Evolutionary conservation across 1,140 invertebrate genomes (phyloP).

Genomic region (Orchesella cincta): DNA sequence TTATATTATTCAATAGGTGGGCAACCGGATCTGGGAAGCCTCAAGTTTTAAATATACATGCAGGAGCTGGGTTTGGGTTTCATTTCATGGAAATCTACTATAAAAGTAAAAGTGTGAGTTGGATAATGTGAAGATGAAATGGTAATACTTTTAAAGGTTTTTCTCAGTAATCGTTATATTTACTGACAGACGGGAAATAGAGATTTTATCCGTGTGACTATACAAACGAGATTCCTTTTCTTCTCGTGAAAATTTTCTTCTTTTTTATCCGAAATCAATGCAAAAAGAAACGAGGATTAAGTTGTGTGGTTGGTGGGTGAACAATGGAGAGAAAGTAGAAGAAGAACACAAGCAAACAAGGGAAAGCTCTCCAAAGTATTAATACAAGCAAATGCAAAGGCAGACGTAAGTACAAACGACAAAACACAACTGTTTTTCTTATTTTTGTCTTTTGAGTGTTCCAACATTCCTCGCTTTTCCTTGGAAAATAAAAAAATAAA

Average conservation of each 20-base stretch:
- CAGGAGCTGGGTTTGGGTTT: too few relatives aligned
- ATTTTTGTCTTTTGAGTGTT: neutral
- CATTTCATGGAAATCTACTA: too few relatives aligned
- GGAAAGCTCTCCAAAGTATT: neutral
- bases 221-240: slow-evolving; percentile 9
- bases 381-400: neutral
- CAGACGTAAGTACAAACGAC: neutral
- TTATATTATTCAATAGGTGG: too few relatives aligned
- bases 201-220: slow-evolving; percentile 1
- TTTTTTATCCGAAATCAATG: slow-evolving; percentile 12
- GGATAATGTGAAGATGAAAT: too few relatives aligned
- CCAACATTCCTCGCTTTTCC: neutral
- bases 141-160: too few relatives aligned
- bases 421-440: neutral
- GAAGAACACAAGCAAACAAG: neutral
- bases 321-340: slow-evolving; percentile 1
- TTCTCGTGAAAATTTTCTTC: neutral
- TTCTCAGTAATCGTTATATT: neutral
- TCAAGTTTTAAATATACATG: too few relatives aligned
- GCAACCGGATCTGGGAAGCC: too few relatives aligned
- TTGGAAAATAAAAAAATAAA: neutral
- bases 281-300: slow-evolving; percentile 1
- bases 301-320: neutral
- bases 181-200: neutral
- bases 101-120: too few relatives aligned